Evolutionary conservation across 2,888 invertebrate genomes (phyloP), one percentile per base, ranked within the genome.

Genomic region (Mesorhabditis belari): DNA sequence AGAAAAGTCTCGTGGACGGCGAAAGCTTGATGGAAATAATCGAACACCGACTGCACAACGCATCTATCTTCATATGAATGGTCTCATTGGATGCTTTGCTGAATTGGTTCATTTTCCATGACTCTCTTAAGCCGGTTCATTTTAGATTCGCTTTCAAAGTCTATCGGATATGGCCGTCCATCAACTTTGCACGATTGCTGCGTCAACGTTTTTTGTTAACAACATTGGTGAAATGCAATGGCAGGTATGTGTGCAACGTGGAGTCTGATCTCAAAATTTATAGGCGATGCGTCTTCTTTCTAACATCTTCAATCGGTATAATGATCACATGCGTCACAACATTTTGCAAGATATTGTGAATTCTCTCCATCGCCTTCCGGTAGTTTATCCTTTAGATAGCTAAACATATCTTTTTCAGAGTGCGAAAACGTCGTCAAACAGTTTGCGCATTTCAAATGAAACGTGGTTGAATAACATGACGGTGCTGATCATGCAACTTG

Each of bases 381-480:
- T n/a, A n/a, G n/a, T n/a, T n/a, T n/a, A n/a, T n/a, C n/a, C n/a
- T n/a, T n/a, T n/a, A n/a, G n/a, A n/a, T n/a, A n/a, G n/a, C n/a
- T n/a, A n/a, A n/a, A n/a, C n/a, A n/a, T n/a, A n/a, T n/a, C n/a
- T n/a, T n/a, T n/a, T n/a, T n/a, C n/a, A n/a, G n/a, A 9, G n/a
- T 57, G 21, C 53, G 19, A 73, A 71, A 49, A 71, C 66, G 25
- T 51, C 62, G 9, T 67, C 60, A 49, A 73, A 71, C 53, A 64
- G 76, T 9, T 76, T 61, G 73, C 89, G 92, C 55, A 75, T 86
- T 68, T 83, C 84, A 66, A 87, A 87, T 28, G 92, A 92, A 77
- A 93, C 94, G 80, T 89, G 91, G 81, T 96, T 98, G 81, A 95
- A 96, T 85, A 98, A 98, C 94, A 87, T 98, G 70, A 96, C 96